Evolutionary conservation across 1,140 invertebrate species (phyloP).

Genomic region (Diprion similis): DNA sequence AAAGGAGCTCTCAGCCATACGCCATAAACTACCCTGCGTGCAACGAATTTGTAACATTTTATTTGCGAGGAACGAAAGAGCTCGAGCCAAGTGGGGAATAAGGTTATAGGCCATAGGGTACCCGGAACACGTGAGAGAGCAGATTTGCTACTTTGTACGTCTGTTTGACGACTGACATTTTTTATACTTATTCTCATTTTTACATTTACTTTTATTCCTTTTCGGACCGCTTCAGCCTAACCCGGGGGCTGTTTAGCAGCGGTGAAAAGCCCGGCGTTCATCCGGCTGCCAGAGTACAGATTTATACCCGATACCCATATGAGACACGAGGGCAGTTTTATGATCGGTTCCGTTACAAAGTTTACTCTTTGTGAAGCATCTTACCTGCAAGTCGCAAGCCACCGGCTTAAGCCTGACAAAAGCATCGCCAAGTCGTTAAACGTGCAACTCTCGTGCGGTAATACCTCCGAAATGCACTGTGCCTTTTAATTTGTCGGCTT

Average conservation of each 20-base stretch:
- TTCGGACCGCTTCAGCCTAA: no score
- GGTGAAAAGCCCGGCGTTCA: conserved; percentile 36
- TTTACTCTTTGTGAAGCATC: conserved; percentile 44
- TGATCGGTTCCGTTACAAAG: conserved; percentile 55
- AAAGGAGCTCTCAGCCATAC: background rate
- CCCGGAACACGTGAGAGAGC: conserved; percentile 6
- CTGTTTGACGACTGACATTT: conserved; percentile 47
- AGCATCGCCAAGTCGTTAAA: no score
- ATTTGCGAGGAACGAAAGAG: conserved; percentile 40
- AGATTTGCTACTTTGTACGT: conserved; percentile 45
- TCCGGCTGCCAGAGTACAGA: conserved; percentile 29
- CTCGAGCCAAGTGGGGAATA: background rate
- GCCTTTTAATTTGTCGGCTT: no score
- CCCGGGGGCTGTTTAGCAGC: conserved; percentile 40
- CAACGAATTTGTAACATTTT: conserved; percentile 60
- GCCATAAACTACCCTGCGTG: conserved; percentile 51
- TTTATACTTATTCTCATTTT: conserved; percentile 40
- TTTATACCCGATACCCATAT: conserved; percentile 41
- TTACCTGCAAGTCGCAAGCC: no score
- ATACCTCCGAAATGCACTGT: no score
- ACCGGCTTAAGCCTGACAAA: no score
- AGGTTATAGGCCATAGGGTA: conserved; percentile 12
- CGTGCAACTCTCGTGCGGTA: no score
- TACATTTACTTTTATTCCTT: background rate
- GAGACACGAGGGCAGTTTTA: conserved; percentile 48